Evolutionary conservation across 1,140 invertebrate species (phyloP), one percentile per base, ranked within the genome.

Genomic region (Parapsyche elsis): DNA sequence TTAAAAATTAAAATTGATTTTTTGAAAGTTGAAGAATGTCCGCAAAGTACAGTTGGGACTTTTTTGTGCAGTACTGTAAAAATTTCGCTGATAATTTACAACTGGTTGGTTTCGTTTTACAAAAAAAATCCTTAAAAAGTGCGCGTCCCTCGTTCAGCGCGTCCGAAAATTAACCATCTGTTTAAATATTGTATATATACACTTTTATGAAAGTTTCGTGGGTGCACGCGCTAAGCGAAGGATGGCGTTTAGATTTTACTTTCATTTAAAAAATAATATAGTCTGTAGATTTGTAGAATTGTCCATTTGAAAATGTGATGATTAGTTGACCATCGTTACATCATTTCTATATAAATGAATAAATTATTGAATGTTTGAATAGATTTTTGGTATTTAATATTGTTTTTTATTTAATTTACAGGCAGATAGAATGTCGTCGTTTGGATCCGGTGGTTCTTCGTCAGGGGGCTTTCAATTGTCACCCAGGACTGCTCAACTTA

Each of bases 61-160:
- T 80, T 78, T 83, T 83, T 81, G 74, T 83, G 78, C 30, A 77
- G 19, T 83, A 83, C 71, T 83, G 82, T 79, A 83, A 83, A 81
- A 83, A 59, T 61, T 83, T 83, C 74, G 82, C 80, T 57, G 82
- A 83, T 70, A 83, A 83, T 73, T 76, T 83, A 71, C 82, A 83
- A 80, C 78, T 81, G 82, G 82, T 83, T 83, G 16, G 82, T 83
- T 74, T 49, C 30, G 10, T 79, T 61, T 53, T 53, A 64, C n/a
- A 70, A 30, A 46, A 57, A 74, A 44, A 67, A 21, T 79, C 53
- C 21, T 46, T 38, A 73, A 61, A 61, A 19, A 16, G 57, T 61
- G 21, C 57, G 57, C 21, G 16, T 61, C 57, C 57, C 16, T 61
- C 57, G 57, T 61, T 61, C 57, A 61, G 57, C 57, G 57, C 21